These are phyloP conservation scores for Erebia aethiops DNA, from an alignment of 2,888 invertebrate genomes.

Conservation along the genomic window DNA sequence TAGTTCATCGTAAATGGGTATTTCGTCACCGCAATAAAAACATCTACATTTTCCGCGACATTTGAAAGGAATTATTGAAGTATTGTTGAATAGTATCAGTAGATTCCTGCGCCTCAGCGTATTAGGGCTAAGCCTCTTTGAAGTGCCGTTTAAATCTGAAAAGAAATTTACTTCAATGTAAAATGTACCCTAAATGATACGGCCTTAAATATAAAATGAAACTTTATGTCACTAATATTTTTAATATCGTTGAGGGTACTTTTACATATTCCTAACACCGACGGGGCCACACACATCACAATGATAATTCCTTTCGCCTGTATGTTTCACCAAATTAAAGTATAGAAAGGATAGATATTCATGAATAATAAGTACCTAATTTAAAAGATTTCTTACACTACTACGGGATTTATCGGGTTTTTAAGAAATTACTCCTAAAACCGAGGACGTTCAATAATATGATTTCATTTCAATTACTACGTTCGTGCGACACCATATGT, in stretches of 20 bases:
- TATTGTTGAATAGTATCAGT: conserved; percentile 69
- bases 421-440: too few species aligned
- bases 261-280: conserved; percentile 19
- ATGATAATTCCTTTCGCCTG: too few species aligned
- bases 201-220: conserved; percentile 6
- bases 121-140: conserved; percentile 52
- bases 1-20: conserved; percentile 50
- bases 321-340: too few species aligned
- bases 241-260: conserved; percentile 32
- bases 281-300: not conserved
- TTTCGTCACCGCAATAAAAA: conserved; percentile 67
- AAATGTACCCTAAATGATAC: conserved; percentile 39
- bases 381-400: too few species aligned
- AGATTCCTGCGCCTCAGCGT: conserved; percentile 58
- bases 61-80: conserved; percentile 71
- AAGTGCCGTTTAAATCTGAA: conserved; percentile 66
- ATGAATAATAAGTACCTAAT: too few species aligned
- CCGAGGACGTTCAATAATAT: not conserved
- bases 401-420: too few species aligned
- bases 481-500: conserved; percentile 60
- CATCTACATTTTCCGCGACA: conserved; percentile 70
- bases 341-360: too few species aligned
- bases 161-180: conserved; percentile 58
- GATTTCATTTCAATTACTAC: conserved; percentile 26
- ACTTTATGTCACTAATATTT: not conserved